These are phyloP conservation scores for Charanyca ferruginea DNA, from an alignment of 2,888 invertebrate genomes.

Conservation along the genomic window DNA sequence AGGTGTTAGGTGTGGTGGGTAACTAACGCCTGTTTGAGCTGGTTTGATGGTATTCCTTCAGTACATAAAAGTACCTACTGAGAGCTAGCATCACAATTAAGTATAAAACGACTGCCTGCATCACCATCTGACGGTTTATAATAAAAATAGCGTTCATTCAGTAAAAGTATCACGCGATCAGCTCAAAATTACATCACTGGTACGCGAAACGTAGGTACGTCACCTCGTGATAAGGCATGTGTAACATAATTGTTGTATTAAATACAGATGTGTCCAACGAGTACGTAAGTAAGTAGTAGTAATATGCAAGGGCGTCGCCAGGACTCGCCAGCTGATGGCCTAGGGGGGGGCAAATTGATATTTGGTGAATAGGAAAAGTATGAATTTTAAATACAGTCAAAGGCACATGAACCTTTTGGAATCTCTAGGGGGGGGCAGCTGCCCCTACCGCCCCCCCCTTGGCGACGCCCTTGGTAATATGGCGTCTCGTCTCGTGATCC, in stretches of 20 bases:
- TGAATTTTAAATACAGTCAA: too few species aligned
- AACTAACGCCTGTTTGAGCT: neutral
- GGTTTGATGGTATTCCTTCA: neutral
- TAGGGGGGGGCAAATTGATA: too few species aligned
- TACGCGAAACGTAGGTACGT: slow-evolving; percentile 70
- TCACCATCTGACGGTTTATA: slow-evolving; percentile 48
- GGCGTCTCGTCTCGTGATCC: slow-evolving; percentile 79
- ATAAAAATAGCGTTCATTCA: slow-evolving; percentile 72
- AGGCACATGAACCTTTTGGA: too few species aligned
- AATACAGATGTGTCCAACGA: slow-evolving; percentile 59
- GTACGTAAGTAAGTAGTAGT: slow-evolving; percentile 58
- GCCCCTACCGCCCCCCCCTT: too few species aligned
- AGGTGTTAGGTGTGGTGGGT: neutral
- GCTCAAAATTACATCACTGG: slow-evolving; percentile 80
- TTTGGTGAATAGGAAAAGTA: too few species aligned
- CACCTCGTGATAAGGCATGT: slow-evolving; percentile 75
- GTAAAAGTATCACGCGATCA: slow-evolving; percentile 68
- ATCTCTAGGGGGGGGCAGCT: too few species aligned
- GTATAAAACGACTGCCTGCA: slow-evolving; percentile 7
- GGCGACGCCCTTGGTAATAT: too few species aligned
- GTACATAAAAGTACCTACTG: neutral
- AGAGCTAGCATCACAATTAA: neutral
- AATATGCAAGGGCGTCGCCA: too few species aligned
- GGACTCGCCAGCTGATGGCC: too few species aligned
- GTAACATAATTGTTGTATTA: slow-evolving; percentile 70